Evolutionary conservation across 2,797 vertebrate genomes (phyloP), one percentile per base, ranked within the genome.

Genomic region (Melopsittacus undulatus): DNA sequence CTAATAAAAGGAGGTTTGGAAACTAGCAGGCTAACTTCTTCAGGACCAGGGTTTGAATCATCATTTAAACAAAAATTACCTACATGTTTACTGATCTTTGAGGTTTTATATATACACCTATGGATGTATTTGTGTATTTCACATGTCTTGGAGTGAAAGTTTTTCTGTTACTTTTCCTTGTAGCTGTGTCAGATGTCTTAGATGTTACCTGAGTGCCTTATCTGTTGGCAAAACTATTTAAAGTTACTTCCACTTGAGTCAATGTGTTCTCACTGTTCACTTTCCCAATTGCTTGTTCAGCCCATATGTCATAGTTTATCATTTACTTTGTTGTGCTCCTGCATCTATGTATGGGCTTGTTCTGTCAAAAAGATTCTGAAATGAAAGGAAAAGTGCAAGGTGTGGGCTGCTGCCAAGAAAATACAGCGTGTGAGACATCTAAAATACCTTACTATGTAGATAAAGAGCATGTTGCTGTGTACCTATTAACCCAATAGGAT

Each of bases 301-400:
- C 88, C 90, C 80, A 63, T 64, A 84, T 90, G 92, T 92, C 90
- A 70, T 32, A 93, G 77, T 95, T 95, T 82, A 69, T 92, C 40
- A 84, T 90, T 66, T 73, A 29, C 46, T 92, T 0, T 0, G 59
- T 95, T 94, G 80, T 96, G 95, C 61, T 88, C 72, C 69, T 90
- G 10, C 40, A 38, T 94, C 83, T 95, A 77, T 95, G 93, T 95
- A 87, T 93, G 92, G 80, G 8, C 56, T 94, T 64, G 51, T 90
- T 94, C 83, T 82, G 15, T 69, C 89, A 45, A 70, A 94, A 92
- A 64, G 51, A 42, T 69, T 23, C 51, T 64, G 56, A 69, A 96
- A 67, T 78, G 78, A 84, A 86, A 81, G 27, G 61, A 73, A 69
- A 87, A 90, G 51, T 56, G 76, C 72, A 80, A 84, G 43, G 66